phyloP scores from a whole-genome alignment of 1,140 invertebrate genomes.

The Contarinia nasturtii region DNA sequence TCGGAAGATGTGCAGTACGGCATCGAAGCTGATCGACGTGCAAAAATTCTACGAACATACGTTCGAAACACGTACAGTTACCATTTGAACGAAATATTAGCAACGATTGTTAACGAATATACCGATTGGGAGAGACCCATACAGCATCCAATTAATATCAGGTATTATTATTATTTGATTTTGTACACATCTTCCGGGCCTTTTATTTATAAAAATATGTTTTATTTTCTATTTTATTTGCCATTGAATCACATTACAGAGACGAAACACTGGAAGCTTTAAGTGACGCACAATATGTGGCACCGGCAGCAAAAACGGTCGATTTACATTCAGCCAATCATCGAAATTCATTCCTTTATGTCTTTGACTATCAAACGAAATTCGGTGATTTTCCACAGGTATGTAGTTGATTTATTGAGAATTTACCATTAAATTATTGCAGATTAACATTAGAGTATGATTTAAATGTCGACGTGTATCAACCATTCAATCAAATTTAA shows the following conservation, averaged over 20 bases:
- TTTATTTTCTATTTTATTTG: too few relatives aligned
- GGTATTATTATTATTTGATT: conserved; percentile 23
- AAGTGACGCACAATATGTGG: conserved; percentile 82
- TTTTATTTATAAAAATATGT: neutral
- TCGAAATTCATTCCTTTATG: conserved; percentile 74
- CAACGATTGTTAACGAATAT: conserved; percentile 88
- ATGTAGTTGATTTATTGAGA: too few relatives aligned
- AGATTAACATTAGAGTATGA: too few relatives aligned
- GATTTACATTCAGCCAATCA: conserved; percentile 74
- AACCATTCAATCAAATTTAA: conserved; percentile 59
- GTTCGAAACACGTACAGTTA: conserved; percentile 83
- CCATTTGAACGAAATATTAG: conserved; percentile 64
- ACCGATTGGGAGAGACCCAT: conserved; percentile 90
- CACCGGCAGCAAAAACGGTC: conserved; percentile 77
- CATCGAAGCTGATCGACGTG: conserved; percentile 69
- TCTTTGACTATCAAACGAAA: conserved; percentile 86
- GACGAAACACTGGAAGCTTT: conserved; percentile 87
- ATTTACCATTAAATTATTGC: too few relatives aligned
- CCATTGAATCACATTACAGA: too few relatives aligned
- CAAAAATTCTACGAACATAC: conserved; percentile 79
- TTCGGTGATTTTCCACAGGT: conserved; percentile 79
- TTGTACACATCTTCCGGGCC: neutral
- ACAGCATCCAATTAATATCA: conserved; percentile 78
- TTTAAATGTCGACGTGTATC: too few relatives aligned
- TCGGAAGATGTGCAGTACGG: conserved; percentile 82